Conservation (phyloP, 2,797 vertebrate genomes). For the Cyprinella venusta region DNA sequence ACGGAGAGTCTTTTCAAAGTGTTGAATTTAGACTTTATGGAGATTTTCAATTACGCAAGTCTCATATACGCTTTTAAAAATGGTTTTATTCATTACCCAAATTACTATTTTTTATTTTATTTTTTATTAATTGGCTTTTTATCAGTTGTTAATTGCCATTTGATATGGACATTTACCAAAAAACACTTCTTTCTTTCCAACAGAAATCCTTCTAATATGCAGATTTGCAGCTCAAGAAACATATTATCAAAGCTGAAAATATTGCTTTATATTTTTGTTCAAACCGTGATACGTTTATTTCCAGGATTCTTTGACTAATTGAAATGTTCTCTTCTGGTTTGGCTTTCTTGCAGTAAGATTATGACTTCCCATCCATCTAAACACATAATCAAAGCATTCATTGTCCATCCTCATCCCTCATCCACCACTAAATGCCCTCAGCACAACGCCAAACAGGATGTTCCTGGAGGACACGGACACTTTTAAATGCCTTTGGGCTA, state of each 20-base stretch:
- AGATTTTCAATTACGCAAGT: background rate
- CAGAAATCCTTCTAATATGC: background rate
- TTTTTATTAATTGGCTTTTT: no score
- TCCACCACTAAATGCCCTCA: background rate
- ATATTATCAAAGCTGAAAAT: background rate
- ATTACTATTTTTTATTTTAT: background rate
- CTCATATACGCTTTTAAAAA: background rate
- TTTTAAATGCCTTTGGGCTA: background rate
- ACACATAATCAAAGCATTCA: constrained; percentile 12
- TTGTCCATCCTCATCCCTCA: background rate
- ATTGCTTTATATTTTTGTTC: background rate
- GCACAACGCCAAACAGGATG: background rate
- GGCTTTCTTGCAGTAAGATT: background rate
- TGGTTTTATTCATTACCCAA: background rate
- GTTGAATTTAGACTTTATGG: background rate
- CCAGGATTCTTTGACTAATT: background rate
- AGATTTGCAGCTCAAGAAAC: background rate
- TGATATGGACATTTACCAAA: background rate
- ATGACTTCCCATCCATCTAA: constrained; percentile 5
- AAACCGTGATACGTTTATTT: background rate
- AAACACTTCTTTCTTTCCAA: background rate
- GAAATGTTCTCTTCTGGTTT: background rate
- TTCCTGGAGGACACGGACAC: background rate
- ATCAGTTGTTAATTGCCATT: background rate
- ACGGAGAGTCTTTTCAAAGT: background rate